Conservation (phyloP, 1,140 invertebrate species). For the Drosophila guanche region DNA sequence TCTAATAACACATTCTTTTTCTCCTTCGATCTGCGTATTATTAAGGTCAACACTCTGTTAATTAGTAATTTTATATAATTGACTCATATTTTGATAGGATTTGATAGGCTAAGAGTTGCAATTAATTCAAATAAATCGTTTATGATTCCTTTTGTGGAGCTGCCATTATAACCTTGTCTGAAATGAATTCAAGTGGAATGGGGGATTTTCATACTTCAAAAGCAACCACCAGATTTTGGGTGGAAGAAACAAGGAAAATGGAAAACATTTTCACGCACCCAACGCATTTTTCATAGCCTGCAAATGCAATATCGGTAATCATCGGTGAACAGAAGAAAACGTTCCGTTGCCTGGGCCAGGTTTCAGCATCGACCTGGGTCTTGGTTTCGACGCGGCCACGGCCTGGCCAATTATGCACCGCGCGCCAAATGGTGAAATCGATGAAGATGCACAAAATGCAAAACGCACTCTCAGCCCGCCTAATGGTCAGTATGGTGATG, state of each 20-base stretch:
- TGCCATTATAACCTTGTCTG: constrained; percentile 4
- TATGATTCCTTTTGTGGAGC: constrained; percentile 8
- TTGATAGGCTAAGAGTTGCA: background rate
- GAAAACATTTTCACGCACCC: constrained; percentile 70
- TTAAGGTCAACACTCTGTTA: too few relatives aligned
- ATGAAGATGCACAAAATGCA: constrained; percentile 81
- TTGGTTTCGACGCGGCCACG: constrained; percentile 40
- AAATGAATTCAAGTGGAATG: constrained; percentile 20
- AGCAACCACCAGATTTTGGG: constrained; percentile 50
- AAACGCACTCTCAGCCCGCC: constrained; percentile 70
- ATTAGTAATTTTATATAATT: too few relatives aligned
- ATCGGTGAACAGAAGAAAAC: constrained; percentile 49
- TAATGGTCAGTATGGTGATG: constrained; percentile 77
- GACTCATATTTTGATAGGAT: too few relatives aligned
- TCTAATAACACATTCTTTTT: too few relatives aligned
- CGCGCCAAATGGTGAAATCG: constrained; percentile 80
- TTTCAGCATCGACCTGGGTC: constrained; percentile 13
- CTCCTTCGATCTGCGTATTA: too few relatives aligned
- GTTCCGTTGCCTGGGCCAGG: constrained; percentile 28
- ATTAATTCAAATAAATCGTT: constrained; percentile 5
- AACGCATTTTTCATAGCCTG: constrained; percentile 73
- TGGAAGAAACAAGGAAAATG: constrained; percentile 36
- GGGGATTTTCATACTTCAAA: constrained; percentile 8
- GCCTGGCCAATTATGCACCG: constrained; percentile 73
- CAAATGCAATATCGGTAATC: constrained; percentile 77